These are phyloP conservation scores for Copidosoma floridanum DNA, from an alignment of 1,140 invertebrate genomes.

Conservation along the genomic window DNA sequence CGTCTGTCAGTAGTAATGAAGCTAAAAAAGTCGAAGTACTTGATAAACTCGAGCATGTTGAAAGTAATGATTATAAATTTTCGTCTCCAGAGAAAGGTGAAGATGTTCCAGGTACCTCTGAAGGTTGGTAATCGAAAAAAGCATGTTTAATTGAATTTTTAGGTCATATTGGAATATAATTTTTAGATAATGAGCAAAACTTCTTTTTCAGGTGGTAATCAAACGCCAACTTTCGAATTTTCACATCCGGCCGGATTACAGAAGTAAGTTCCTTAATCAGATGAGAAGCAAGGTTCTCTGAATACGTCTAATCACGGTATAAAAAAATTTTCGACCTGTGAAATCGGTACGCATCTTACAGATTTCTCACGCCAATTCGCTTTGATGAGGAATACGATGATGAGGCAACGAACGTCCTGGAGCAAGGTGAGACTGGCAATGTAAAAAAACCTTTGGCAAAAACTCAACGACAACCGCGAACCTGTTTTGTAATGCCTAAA, in stretches of 20 bases:
- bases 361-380: conserved; percentile 20
- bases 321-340: no score
- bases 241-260: conserved; percentile 36
- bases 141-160: background rate
- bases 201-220: conserved; percentile 31
- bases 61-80: conserved; percentile 34
- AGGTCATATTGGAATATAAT: no score
- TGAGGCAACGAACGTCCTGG: background rate
- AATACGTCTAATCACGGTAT: no score
- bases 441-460: background rate
- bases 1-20: conserved; percentile 11
- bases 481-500: conserved; percentile 25
- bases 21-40: conserved; percentile 15
- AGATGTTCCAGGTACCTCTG: background rate
- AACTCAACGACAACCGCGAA: conserved; percentile 10
- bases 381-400: conserved; percentile 13
- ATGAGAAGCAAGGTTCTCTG: background rate
- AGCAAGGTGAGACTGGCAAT: background rate
- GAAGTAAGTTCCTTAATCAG: conserved; percentile 21
- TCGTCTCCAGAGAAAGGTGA: conserved; percentile 34
- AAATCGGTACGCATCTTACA: no score
- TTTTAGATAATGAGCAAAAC: conserved; percentile 6
- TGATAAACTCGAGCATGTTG: background rate
- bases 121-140: conserved; percentile 3
- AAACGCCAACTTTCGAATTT: conserved; percentile 40